Evolutionary conservation across 2,797 vertebrate species (phyloP).

Genomic region (Tauraco hartlaubi): DNA sequence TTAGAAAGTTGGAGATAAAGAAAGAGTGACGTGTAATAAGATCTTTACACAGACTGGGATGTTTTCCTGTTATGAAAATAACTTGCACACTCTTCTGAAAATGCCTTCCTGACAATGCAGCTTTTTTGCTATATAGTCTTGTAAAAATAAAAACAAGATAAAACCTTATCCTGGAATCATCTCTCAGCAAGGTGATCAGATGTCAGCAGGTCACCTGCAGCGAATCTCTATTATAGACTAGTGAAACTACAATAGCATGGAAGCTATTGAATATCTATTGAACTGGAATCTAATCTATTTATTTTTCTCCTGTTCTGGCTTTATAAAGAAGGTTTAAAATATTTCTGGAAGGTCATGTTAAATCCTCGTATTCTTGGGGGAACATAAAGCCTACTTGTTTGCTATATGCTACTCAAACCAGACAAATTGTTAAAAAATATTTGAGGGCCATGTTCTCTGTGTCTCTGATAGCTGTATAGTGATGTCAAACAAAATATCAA

Average conservation of each 20-base stretch:
- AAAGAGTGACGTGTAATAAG: neutral
- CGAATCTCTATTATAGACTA: neutral
- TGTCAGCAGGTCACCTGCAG: neutral
- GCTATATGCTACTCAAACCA: neutral
- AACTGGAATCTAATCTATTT: neutral
- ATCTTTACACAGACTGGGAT: neutral
- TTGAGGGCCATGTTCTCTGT: neutral
- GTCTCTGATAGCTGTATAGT: neutral
- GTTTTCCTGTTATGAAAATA: neutral
- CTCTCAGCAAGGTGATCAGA: neutral
- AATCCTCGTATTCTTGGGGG: neutral
- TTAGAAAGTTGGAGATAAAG: neutral
- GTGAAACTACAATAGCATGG: neutral
- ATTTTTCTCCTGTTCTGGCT: neutral
- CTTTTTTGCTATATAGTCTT: neutral
- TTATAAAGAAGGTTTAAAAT: neutral
- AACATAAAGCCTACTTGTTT: neutral
- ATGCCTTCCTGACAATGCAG: neutral
- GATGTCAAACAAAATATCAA: neutral
- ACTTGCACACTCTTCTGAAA: neutral
- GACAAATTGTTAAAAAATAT: neutral
- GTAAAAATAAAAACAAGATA: neutral
- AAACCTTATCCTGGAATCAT: neutral
- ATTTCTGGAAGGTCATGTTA: neutral
- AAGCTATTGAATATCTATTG: neutral